Conservation (phyloP, 2,797 vertebrate species). For the Otolemur crassicaudatus region DNA sequence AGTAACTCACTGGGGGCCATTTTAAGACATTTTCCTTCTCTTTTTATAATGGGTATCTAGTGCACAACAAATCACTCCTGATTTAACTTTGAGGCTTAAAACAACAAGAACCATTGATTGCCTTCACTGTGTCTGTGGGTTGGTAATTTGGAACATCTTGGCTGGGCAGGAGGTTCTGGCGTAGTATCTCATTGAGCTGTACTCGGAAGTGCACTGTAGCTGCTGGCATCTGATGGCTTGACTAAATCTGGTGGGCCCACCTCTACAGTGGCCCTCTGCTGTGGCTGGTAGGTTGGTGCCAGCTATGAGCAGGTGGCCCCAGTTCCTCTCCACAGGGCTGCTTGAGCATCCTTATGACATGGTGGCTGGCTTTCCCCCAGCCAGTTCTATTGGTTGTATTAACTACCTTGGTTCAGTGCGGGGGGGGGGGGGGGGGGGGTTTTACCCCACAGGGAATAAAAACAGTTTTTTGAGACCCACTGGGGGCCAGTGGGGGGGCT, state of each 20-base stretch:
- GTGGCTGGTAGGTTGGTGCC: background rate
- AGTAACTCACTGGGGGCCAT: background rate
- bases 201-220: background rate
- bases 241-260: background rate
- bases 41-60: background rate
- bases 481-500: too few species aligned
- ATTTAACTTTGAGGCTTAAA: slow-evolving; percentile 23
- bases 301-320: background rate
- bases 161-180: background rate
- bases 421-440: too few species aligned
- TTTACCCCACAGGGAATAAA: too few species aligned
- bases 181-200: background rate
- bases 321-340: background rate
- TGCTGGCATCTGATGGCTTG: background rate
- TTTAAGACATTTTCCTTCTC: background rate
- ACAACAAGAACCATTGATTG: background rate
- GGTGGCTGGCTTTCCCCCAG: background rate
- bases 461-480: too few species aligned
- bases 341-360: background rate
- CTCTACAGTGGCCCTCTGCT: background rate
- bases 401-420: background rate
- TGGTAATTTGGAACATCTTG: background rate
- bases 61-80: background rate
- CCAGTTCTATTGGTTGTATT: background rate
- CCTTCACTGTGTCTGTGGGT: background rate